A percentile compares a stretch with the other conserved stretches of the same genome.
Conservation (phyloP, 2,888 invertebrate genomes). For the Quadroppia sp. region DNA sequence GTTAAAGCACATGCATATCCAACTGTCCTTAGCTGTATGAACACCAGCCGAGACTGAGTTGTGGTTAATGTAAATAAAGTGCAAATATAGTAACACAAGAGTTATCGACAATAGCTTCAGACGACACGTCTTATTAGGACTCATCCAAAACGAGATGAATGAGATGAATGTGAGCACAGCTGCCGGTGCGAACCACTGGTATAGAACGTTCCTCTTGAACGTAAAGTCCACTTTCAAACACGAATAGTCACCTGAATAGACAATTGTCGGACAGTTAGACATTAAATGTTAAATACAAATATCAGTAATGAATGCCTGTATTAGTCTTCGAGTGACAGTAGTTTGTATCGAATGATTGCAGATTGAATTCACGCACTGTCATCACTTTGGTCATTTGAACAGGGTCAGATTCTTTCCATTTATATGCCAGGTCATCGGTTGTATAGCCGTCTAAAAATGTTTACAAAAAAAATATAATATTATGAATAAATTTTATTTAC, state of each 20-base stretch:
- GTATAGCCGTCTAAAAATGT: slow-evolving; percentile 88
- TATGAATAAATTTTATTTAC: not conserved
- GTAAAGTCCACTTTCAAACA: not conserved
- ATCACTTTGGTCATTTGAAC: slow-evolving; percentile 74
- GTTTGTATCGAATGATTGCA: slow-evolving; percentile 53
- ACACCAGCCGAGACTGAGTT: not conserved
- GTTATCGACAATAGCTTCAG: not conserved
- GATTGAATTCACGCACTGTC: slow-evolving; percentile 54
- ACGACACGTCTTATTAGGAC: not conserved
- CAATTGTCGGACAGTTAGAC: not conserved
- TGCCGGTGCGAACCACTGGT: not conserved
- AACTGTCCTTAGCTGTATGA: not conserved
- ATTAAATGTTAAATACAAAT: not conserved
- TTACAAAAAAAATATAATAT: too few species aligned
- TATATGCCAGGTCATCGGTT: slow-evolving; percentile 88
- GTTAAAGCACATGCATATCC: not conserved
- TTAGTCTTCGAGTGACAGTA: slow-evolving; percentile 55
- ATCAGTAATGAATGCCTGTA: slow-evolving; percentile 48
- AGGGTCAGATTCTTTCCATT: slow-evolving; percentile 88
- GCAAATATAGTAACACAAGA: not conserved
- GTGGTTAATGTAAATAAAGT: not conserved
- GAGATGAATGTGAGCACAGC: not conserved
- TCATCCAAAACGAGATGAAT: not conserved
- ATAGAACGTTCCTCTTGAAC: not conserved
- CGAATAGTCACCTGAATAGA: not conserved